Conservation (phyloP, 1,140 invertebrate species). For the Thaumetopoea pityocampa region DNA sequence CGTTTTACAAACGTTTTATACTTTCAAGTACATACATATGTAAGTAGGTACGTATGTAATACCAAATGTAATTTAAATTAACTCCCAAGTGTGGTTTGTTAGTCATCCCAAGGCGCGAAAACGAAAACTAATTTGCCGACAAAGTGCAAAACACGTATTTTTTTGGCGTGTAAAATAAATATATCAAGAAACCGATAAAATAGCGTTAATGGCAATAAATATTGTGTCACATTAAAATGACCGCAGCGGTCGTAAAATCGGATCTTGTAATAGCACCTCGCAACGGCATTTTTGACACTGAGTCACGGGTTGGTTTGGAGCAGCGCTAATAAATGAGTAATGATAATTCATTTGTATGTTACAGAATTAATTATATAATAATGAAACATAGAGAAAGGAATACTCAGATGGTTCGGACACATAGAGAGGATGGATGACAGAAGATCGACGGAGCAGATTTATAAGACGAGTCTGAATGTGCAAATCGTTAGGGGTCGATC, state of each 20-base stretch:
- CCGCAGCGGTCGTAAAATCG: conserved; percentile 30
- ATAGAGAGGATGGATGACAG: no score
- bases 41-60: no score
- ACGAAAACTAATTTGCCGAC: neutral
- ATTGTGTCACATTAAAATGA: conserved; percentile 24
- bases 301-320: conserved; percentile 13
- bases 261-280: conserved; percentile 6
- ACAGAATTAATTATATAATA: no score
- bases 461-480: no score
- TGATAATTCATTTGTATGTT: no score
- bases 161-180: conserved; percentile 19
- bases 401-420: no score
- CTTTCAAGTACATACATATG: no score
- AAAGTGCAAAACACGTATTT: conserved; percentile 15
- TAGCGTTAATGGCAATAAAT: conserved; percentile 26
- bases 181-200: conserved; percentile 22
- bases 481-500: no score
- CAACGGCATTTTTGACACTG: conserved; percentile 14
- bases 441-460: no score
- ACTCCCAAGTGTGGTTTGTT: conserved; percentile 1
- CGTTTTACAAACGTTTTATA: no score
- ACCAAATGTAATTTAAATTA: conserved; percentile 11
- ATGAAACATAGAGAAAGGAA: no score
- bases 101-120: conserved; percentile 8
- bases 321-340: no score